Evolutionary conservation across 2,888 invertebrate species (phyloP).

Genomic region (Zele albiditarsus): DNA sequence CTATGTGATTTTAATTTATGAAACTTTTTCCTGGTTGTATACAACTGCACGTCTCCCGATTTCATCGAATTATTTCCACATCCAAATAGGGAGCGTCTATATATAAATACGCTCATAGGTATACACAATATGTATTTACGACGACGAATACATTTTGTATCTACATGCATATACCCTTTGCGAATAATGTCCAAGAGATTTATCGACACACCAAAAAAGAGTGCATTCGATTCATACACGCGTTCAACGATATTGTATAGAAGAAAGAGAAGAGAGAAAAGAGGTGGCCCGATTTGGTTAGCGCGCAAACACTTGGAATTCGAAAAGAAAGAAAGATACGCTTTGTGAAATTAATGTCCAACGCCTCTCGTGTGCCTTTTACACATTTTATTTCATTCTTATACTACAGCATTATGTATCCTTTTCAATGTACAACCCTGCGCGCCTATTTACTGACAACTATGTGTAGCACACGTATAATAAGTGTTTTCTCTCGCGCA

Average conservation of each 20-base stretch:
- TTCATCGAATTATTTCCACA: slow-evolving; percentile 36
- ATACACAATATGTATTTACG: slow-evolving; percentile 25
- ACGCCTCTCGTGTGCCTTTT: slow-evolving; percentile 28
- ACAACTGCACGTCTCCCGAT: neutral
- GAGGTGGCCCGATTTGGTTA: slow-evolving; percentile 36
- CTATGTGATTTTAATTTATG: too few relatives aligned
- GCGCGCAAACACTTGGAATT: slow-evolving; percentile 34
- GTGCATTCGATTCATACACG: slow-evolving; percentile 29
- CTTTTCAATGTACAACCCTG: slow-evolving; percentile 12
- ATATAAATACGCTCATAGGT: slow-evolving; percentile 7
- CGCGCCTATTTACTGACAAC: neutral
- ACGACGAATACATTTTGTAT: slow-evolving; percentile 13
- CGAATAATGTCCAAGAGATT: slow-evolving; percentile 35
- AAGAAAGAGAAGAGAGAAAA: slow-evolving; percentile 11
- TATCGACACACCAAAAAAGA: slow-evolving; percentile 29
- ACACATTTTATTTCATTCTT: slow-evolving; percentile 16
- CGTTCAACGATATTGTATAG: slow-evolving; percentile 16
- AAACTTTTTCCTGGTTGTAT: neutral
- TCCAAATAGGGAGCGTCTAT: slow-evolving; percentile 2
- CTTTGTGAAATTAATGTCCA: slow-evolving; percentile 42
- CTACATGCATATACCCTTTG: slow-evolving; percentile 1
- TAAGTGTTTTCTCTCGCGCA: slow-evolving; percentile 18
- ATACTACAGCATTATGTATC: slow-evolving; percentile 16
- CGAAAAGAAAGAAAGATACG: slow-evolving; percentile 19
- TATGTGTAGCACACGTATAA: slow-evolving; percentile 18